Conservation (phyloP, 2,797 vertebrate species). For the Girardinus metallicus region DNA sequence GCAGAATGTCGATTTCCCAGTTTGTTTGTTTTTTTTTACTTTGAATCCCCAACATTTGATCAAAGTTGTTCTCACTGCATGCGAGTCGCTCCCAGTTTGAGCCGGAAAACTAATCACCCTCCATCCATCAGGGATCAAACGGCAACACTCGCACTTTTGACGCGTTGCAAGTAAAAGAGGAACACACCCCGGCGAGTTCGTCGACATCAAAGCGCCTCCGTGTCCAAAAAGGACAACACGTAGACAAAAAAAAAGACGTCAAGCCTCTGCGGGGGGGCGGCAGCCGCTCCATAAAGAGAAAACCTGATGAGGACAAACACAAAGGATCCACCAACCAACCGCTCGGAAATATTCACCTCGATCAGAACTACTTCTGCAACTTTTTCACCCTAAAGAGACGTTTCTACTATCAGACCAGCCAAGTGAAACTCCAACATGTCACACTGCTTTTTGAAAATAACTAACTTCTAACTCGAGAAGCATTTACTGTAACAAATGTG, state of each 20-base stretch:
- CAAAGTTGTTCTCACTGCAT: neutral
- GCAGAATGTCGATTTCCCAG: neutral
- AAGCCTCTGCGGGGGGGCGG: neutral
- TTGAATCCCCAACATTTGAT: neutral
- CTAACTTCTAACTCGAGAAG: neutral
- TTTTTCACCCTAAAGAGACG: neutral
- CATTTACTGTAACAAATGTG: neutral
- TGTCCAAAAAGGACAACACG: conserved; percentile 6
- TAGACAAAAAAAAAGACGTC: neutral
- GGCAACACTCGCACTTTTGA: neutral
- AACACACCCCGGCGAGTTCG: neutral
- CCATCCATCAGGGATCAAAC: neutral
- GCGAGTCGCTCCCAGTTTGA: neutral
- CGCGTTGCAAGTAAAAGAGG: neutral
- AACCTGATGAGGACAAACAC: neutral
- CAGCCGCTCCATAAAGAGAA: neutral
- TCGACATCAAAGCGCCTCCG: neutral
- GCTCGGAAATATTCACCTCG: neutral
- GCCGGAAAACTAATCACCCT: neutral
- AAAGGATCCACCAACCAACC: neutral
- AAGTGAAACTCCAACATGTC: neutral
- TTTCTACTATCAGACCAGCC: neutral
- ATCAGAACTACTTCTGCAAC: neutral
- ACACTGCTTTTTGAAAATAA: neutral
- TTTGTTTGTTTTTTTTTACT: neutral